Evolutionary conservation across 2,797 vertebrate genomes (phyloP), one percentile per base, ranked within the genome.

Genomic region (Danionella dracula): DNA sequence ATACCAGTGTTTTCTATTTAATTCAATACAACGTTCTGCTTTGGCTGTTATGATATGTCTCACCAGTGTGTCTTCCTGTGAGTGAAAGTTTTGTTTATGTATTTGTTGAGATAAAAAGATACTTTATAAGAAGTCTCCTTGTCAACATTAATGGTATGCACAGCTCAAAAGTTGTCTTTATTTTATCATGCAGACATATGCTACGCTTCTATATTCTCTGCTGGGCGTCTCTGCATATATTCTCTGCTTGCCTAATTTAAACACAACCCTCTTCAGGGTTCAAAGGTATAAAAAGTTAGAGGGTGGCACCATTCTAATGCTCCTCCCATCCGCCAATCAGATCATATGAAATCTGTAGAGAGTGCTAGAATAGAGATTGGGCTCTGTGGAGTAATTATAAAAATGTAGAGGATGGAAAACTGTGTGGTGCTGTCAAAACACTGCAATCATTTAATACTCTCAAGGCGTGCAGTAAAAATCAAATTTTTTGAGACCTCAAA

Each of bases 181-280:
- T 64, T 76, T 78, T 69, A 74, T 78, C 75, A 78, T 75, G 64
- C 70, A 73, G 65, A 45, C 68, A 55, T 72, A 76, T 79, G 74
- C 70, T 74, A 73, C n/a, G n/a, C n/a, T n/a, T n/a, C n/a, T n/a
- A n/a, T n/a, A n/a, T n/a, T n/a, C n/a, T n/a, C n/a, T n/a, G n/a
- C n/a, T n/a, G n/a, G n/a, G n/a, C n/a, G n/a, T n/a, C n/a, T n/a
- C n/a, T n/a, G n/a, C n/a, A n/a, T n/a, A n/a, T n/a, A n/a, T 79
- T 76, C 73, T 29, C 5, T 48, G 34, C 66, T 44, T 56, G 56
- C 23, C 54, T 69, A 68, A 73, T 75, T 68, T 62, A 56, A 71
- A 71, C 59, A 55, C 45, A 54, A 38, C 45, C 32, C 27, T 31
- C 56, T 19, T 40, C 61, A 31, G 35, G 20, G 37, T 34, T 10